Conservation (phyloP, 2,113 vertebrate genomes). For the Colius striatus region DNA sequence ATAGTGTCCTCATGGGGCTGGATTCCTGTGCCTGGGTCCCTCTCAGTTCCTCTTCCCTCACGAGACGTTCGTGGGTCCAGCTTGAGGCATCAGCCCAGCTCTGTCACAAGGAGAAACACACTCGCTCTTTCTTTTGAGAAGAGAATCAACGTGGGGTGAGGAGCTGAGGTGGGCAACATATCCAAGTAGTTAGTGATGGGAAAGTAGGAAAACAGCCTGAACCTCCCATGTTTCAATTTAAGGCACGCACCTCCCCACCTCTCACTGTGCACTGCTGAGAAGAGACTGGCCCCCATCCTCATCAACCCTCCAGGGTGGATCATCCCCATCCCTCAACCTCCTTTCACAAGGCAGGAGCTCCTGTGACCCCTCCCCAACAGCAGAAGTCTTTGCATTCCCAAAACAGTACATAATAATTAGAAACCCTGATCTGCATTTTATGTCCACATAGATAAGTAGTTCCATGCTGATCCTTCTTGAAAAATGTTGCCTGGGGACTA, state of each 20-base stretch:
- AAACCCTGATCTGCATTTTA: not conserved
- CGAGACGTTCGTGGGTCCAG: not conserved
- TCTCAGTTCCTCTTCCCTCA: not conserved
- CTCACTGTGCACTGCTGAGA: not conserved
- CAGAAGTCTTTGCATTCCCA: not conserved
- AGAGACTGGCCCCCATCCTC: not conserved
- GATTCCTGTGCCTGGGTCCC: not conserved
- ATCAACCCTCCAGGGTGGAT: not conserved
- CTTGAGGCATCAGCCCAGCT: not conserved
- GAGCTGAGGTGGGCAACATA: not conserved
- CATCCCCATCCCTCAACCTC: not conserved
- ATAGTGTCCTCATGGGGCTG: not conserved
- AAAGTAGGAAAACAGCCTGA: not conserved
- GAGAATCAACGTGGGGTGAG: not conserved
- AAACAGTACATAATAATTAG: not conserved
- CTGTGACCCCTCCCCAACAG: fast-evolving
- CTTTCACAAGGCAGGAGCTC: fast-evolving
- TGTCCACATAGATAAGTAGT: not conserved
- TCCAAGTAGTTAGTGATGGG: not conserved
- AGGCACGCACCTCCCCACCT: fast-evolving
- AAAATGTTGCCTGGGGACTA: not conserved
- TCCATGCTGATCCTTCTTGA: not conserved
- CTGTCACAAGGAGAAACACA: not conserved
- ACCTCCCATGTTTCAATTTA: not conserved
- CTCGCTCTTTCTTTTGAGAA: not conserved